Conservation (phyloP, 2,888 invertebrate genomes). For the Eubasilissa splendida region DNA sequence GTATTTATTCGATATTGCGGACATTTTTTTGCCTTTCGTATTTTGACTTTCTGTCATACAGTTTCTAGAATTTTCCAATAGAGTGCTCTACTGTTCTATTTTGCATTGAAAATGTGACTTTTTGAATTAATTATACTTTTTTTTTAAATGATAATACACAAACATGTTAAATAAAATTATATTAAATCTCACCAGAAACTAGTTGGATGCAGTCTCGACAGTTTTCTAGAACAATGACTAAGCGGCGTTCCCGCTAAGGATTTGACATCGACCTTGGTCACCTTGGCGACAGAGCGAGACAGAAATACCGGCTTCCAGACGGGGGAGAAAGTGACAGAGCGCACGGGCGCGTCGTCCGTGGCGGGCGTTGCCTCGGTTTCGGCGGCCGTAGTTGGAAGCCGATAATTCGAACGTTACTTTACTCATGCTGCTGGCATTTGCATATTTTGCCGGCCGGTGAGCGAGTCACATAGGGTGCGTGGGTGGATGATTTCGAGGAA, state of each 20-base stretch:
- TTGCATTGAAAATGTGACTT: slow-evolving; percentile 2
- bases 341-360: slow-evolving; percentile 53
- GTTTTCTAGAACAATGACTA: slow-evolving; percentile 52
- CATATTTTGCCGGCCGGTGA: slow-evolving; percentile 7
- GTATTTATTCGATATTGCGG: slow-evolving; percentile 28
- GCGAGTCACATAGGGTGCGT: slow-evolving; percentile 3
- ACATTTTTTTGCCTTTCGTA: background rate
- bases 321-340: slow-evolving; percentile 49
- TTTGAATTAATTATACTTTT: no score
- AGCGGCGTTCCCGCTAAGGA: slow-evolving; percentile 58
- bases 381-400: slow-evolving; percentile 46
- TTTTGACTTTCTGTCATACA: slow-evolving; percentile 9
- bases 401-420: slow-evolving; percentile 43
- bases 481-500: slow-evolving; percentile 13
- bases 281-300: slow-evolving; percentile 58
- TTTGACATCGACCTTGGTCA: slow-evolving; percentile 60
- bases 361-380: slow-evolving; percentile 51
- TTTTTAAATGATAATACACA: no score
- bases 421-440: background rate
- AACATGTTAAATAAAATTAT: no score
- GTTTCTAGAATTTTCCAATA: slow-evolving; percentile 16
- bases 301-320: slow-evolving; percentile 34
- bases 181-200: background rate
- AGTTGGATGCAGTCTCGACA: background rate
- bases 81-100: slow-evolving; percentile 15